Base-by-base conservation (phyloP, 1,140 invertebrate species). In the Ylistrum balloti region DNA sequence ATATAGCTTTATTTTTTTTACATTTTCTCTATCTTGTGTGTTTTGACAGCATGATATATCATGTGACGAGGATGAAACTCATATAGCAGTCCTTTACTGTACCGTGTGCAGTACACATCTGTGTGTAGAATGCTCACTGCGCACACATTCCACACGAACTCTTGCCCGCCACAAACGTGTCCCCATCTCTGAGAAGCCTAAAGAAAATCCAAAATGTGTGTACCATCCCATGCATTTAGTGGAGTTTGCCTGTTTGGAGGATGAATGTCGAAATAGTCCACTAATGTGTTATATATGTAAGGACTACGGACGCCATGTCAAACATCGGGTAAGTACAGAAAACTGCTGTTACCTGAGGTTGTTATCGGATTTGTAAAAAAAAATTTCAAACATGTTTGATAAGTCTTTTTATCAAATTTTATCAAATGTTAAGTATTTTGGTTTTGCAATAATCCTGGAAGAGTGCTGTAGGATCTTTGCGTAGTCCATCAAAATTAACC, bases 261-360 rank as follows among this genome's bases (percentile, higher is more conserved):
- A 97, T 86, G 96, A 96, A 33, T 97, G 97, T 93, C 96, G 97
- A 90, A 95, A 95, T 88, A 94, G 95, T 28, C 96, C 96, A 35
- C 93, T 97, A 9, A 97, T 97, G 97, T 97, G 97, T 92, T 97
- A 97, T 93, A 96, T 97, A 22, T 97, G 97, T 94, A 97, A 97
- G 93, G 96, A 96, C 91, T 97, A 97, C 94, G 97, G 97, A 22
- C 95, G 97, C 86, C 97, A 97, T 93, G 97, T 97, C 89, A 96
- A 96, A 90, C 97, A 97, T 93, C 97, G 97, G 96, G 97, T 97
- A 95, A 90, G 93, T 34, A 33, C 3, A 7, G 33, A 22, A 17
- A 17, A 13, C 10, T 17, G 9, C 9, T 45, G 7, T 17, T 45
- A 45, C 17, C 10, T 13, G 41, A 17, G 41, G 41, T 13, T 7